These are phyloP conservation scores for Luperina testacea DNA, from an alignment of 2,888 invertebrate genomes.

Conservation along the genomic window DNA sequence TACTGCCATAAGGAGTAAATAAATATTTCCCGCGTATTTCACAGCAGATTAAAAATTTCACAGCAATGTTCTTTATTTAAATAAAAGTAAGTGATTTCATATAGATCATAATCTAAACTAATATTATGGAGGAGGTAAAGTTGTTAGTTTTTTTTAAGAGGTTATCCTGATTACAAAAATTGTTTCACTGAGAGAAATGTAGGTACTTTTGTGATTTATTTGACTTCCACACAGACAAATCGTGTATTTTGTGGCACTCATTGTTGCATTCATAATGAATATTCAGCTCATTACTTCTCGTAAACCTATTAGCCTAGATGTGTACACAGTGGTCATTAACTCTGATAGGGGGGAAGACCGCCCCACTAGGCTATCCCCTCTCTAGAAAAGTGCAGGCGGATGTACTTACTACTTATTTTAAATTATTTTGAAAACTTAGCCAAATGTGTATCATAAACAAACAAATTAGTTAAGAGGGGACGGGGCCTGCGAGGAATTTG, in stretches of 20 bases:
- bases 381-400: neutral
- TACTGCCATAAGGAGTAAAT: neutral
- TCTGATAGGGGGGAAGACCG: neutral
- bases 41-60: neutral
- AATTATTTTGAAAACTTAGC: neutral
- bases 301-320: slow-evolving; percentile 21
- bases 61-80: neutral
- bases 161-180: neutral
- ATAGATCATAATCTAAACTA: neutral
- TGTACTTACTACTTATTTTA: neutral
- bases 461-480: neutral
- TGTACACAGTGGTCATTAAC: slow-evolving; percentile 1
- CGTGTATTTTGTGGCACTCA: neutral
- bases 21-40: neutral
- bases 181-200: neutral
- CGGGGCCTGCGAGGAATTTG: too few relatives aligned
- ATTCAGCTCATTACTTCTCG: slow-evolving; percentile 18
- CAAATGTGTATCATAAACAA: neutral
- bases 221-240: neutral
- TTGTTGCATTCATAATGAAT: slow-evolving; percentile 18
- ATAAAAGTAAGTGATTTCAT: neutral
- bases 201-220: neutral
- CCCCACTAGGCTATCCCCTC: neutral
- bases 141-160: neutral
- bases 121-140: neutral